These are phyloP conservation scores for Drosophila eugracilis DNA, from an alignment of 1,140 invertebrate species.

Conservation along the genomic window DNA sequence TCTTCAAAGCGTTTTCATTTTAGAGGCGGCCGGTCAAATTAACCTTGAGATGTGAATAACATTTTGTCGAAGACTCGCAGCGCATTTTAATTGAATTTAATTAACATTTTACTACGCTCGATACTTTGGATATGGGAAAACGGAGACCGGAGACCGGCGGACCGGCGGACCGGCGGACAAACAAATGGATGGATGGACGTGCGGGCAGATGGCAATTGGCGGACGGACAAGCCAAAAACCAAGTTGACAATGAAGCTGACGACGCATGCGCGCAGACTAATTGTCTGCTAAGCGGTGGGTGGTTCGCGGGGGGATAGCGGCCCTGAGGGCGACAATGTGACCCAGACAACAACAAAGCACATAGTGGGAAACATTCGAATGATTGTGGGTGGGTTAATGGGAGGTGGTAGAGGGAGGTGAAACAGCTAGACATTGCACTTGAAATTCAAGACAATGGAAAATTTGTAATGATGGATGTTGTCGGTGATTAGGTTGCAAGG, in stretches of 20 bases:
- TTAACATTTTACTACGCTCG: slow-evolving; percentile 76
- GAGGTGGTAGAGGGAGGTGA: neutral
- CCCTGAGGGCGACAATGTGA: slow-evolving; percentile 37
- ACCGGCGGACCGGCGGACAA: slow-evolving; percentile 3
- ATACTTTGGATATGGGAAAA: slow-evolving; percentile 82
- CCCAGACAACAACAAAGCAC: slow-evolving; percentile 49
- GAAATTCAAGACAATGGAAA: slow-evolving; percentile 52
- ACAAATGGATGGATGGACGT: slow-evolving; percentile 20
- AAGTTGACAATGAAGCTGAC: slow-evolving; percentile 73
- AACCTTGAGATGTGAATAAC: slow-evolving; percentile 79
- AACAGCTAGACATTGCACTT: slow-evolving; percentile 53
- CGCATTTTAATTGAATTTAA: slow-evolving; percentile 83
- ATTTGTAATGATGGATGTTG: slow-evolving; percentile 30
- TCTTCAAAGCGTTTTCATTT: slow-evolving; percentile 63
- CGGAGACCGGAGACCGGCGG: slow-evolving; percentile 13
- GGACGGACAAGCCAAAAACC: slow-evolving; percentile 42
- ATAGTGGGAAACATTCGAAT: slow-evolving; percentile 47
- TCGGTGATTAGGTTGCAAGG: slow-evolving; percentile 9
- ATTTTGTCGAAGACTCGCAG: slow-evolving; percentile 76
- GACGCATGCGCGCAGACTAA: slow-evolving; percentile 81
- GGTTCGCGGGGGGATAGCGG: neutral
- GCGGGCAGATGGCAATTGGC: slow-evolving; percentile 42
- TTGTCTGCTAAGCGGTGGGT: slow-evolving; percentile 44
- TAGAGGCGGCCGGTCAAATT: slow-evolving; percentile 61
- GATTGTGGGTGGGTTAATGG: slow-evolving; percentile 22